phyloP scores from a whole-genome alignment of 2,113 vertebrate genomes.

The Martes martes region DNA sequence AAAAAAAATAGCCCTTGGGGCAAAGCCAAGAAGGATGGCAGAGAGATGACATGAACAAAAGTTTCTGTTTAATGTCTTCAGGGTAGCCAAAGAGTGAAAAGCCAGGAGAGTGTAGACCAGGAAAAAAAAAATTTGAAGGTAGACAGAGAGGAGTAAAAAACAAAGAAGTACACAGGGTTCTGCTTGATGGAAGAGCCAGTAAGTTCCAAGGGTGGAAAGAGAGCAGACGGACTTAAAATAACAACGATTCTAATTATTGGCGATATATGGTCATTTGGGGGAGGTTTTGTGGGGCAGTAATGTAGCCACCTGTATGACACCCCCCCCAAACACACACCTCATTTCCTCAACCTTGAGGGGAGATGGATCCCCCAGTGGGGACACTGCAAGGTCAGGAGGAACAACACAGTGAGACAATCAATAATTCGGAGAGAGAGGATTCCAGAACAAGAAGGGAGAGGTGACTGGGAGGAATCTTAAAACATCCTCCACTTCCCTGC shows the following conservation, averaged over 20 bases:
- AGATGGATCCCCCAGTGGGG: not conserved
- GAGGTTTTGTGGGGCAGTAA: not conserved
- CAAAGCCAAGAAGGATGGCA: not conserved
- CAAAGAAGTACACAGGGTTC: not conserved
- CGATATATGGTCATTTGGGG: too few species aligned
- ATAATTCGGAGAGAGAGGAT: not conserved
- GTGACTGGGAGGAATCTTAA: not conserved
- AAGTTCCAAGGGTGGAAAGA: not conserved
- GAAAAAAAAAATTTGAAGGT: rapidly evolving
- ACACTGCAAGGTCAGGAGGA: not conserved
- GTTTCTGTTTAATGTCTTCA: not conserved
- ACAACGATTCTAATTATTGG: too few species aligned
- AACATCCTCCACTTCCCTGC: not conserved
- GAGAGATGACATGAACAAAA: not conserved
- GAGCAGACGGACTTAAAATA: not conserved
- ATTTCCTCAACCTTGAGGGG: not conserved
- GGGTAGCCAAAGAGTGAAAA: not conserved
- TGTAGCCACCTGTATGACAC: not conserved
- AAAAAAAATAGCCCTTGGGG: not conserved
- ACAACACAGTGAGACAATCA: rapidly evolving
- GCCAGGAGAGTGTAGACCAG: not conserved
- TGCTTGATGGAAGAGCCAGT: not conserved
- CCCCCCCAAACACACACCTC: not conserved
- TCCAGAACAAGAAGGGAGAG: not conserved
- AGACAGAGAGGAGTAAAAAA: not conserved